These are phyloP conservation scores for Aelia acuminata DNA, from an alignment of 2,888 invertebrate genomes.

Conservation along the genomic window DNA sequence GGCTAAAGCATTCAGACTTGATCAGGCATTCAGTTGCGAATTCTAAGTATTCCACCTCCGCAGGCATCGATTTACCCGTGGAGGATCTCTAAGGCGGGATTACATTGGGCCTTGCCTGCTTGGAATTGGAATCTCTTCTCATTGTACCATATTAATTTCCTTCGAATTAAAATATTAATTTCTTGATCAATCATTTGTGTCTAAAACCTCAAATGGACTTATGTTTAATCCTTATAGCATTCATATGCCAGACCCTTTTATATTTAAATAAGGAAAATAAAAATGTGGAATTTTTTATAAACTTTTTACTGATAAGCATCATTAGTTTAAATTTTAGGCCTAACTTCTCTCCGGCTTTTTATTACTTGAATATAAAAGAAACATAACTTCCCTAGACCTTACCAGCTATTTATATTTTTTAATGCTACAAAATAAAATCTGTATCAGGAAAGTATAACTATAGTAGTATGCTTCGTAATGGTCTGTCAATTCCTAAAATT, in stretches of 20 bases:
- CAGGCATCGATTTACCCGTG: neutral
- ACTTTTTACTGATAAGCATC: too few relatives aligned
- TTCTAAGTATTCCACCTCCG: neutral
- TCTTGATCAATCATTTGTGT: neutral
- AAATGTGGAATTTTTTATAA: too few relatives aligned
- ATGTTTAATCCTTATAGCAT: neutral
- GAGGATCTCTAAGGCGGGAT: neutral
- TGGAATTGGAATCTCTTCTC: neutral
- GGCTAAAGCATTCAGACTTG: neutral
- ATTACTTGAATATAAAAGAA: too few relatives aligned
- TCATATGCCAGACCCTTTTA: neutral
- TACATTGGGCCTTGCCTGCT: neutral
- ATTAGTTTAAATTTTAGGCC: too few relatives aligned
- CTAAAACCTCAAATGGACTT: neutral
- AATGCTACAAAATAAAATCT: too few relatives aligned
- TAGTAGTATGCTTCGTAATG: too few relatives aligned
- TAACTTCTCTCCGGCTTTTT: too few relatives aligned
- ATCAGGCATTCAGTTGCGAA: conserved; percentile 1
- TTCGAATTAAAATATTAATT: neutral
- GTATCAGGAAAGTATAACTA: too few relatives aligned
- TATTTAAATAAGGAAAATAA: too few relatives aligned
- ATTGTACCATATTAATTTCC: neutral
- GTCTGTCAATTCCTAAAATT: too few relatives aligned
- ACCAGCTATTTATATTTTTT: too few relatives aligned
- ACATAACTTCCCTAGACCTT: too few relatives aligned